A percentile compares a stretch with the other conserved stretches of the same genome.
Conservation (phyloP, 2,113 vertebrate genomes). For the Trachemys scripta region DNA sequence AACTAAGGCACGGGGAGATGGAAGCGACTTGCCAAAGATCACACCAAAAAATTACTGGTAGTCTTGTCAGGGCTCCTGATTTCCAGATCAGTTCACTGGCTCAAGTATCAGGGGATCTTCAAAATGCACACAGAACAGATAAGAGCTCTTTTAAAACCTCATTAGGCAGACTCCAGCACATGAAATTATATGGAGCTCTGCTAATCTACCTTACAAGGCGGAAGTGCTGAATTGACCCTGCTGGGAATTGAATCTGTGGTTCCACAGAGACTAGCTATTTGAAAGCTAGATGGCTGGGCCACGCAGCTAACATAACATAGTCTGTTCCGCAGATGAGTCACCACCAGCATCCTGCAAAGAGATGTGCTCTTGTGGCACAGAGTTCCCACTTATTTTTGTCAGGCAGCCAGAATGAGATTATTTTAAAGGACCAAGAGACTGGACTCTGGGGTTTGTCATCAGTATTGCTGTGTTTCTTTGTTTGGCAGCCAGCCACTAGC, state of each 20-base stretch:
- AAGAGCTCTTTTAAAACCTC: rapidly evolving
- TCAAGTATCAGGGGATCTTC: rapidly evolving
- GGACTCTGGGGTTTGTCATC: background rate
- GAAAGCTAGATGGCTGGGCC: background rate
- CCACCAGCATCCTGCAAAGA: background rate
- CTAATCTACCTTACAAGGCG: background rate
- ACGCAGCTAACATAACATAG: background rate
- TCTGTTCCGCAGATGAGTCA: background rate
- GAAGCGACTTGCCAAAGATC: background rate
- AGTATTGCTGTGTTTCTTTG: background rate
- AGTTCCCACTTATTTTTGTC: background rate
- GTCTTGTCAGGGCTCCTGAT: background rate
- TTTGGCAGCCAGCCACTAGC: slow-evolving; percentile 39
- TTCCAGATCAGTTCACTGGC: background rate
- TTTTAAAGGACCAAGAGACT: background rate
- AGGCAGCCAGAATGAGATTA: background rate
- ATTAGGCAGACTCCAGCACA: background rate
- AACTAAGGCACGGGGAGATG: background rate
- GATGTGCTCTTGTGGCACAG: background rate
- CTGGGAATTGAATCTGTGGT: background rate
- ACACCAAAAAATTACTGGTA: background rate
- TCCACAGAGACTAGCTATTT: background rate
- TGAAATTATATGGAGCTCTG: rapidly evolving
- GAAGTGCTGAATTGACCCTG: background rate
- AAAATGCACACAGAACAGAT: background rate